These are phyloP conservation scores for Lepidurus apus DNA, from an alignment of 1,140 invertebrate genomes.

Conservation along the genomic window DNA sequence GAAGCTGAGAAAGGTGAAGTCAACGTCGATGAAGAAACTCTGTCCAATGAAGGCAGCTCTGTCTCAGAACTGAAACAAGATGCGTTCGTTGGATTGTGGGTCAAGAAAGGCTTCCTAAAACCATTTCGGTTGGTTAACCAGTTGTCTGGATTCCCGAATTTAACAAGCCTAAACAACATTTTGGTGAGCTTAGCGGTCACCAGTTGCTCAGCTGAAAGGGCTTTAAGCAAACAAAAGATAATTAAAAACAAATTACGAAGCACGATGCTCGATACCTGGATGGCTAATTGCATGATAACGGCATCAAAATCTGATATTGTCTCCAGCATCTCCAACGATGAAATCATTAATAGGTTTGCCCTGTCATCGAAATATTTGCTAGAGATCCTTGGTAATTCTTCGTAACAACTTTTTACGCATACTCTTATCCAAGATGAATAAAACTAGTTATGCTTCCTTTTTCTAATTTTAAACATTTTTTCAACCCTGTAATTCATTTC, in stretches of 20 bases:
- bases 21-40: neutral
- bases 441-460: neutral
- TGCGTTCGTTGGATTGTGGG: neutral
- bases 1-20: neutral
- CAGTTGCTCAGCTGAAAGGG: conserved; percentile 28
- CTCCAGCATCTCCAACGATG: conserved; percentile 23
- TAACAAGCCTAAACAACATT: conserved; percentile 14
- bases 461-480: neutral
- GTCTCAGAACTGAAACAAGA: neutral
- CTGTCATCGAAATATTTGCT: conserved; percentile 29
- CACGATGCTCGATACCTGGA: conserved; percentile 27
- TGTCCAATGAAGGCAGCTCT: neutral
- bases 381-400: conserved; percentile 30
- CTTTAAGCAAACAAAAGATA: conserved; percentile 26
- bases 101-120: conserved; percentile 22
- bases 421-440: conserved; percentile 1
- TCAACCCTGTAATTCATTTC: conserved; percentile 2
- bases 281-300: conserved; percentile 23
- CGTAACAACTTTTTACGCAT: neutral
- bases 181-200: conserved; percentile 23
- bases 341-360: conserved; percentile 30
- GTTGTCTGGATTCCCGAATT: conserved; percentile 20
- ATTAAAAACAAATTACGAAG: conserved; percentile 30
- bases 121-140: conserved; percentile 25
- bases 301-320: conserved; percentile 23